These are phyloP conservation scores for Hypena proboscidalis DNA, from an alignment of 2,888 invertebrate genomes.

Conservation along the genomic window DNA sequence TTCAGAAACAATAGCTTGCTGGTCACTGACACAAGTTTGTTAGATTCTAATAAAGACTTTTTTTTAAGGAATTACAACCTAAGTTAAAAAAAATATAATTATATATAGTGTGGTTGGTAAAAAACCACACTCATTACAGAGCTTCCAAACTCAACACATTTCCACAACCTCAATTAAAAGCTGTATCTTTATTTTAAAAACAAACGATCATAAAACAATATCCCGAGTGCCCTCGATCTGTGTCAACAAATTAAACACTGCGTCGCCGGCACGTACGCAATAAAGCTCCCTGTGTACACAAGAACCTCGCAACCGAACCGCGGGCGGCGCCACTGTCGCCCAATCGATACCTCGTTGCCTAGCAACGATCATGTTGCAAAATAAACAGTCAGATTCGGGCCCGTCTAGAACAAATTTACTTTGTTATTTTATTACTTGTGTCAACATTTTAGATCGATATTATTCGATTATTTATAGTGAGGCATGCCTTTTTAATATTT, in stretches of 20 bases:
- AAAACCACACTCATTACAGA: too few relatives aligned
- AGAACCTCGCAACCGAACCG: conserved; percentile 38
- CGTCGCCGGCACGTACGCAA: conserved; percentile 47
- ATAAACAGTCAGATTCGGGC: conserved; percentile 81
- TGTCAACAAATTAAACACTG: conserved; percentile 46
- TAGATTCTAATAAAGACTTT: too few relatives aligned
- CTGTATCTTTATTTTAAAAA: conserved; percentile 33
- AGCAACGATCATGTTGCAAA: conserved; percentile 85
- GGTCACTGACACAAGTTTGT: too few relatives aligned
- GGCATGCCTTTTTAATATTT: conserved; percentile 65
- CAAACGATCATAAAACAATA: conserved; percentile 30
- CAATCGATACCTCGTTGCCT: conserved; percentile 81
- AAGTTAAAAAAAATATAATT: too few relatives aligned
- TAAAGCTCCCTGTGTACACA: conserved; percentile 40
- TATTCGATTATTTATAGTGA: conserved; percentile 70
- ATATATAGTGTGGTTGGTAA: too few relatives aligned
- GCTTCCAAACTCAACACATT: not conserved
- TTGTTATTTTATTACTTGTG: conserved; percentile 83
- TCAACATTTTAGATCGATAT: conserved; percentile 83
- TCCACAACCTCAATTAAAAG: conserved; percentile 18
- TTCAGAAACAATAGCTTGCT: too few relatives aligned
- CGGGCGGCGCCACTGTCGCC: conserved; percentile 69
- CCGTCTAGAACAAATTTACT: conserved; percentile 81
- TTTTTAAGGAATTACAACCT: too few relatives aligned
- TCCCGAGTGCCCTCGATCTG: conserved; percentile 36